Base-by-base conservation (phyloP, 2,888 invertebrate species). In the Bombylius discolor region DNA sequence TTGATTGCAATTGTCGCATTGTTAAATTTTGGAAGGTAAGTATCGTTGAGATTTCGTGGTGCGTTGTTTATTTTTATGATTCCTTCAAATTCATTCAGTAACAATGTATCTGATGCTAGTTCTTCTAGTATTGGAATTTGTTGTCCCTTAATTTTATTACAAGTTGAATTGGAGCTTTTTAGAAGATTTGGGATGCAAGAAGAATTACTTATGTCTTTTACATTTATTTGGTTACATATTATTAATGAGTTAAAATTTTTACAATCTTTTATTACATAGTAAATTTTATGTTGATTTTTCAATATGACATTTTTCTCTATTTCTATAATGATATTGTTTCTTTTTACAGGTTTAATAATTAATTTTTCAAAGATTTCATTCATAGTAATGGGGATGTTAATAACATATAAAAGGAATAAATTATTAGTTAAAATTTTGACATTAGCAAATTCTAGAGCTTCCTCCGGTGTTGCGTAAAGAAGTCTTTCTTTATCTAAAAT, bases 371-470 rank as follows among this genome's bases (percentile, higher is more conserved):
- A 61, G 48, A 46, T 53, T 55, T 61, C 51, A 45, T 50, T 46
- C 9, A 54, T 59, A 51, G 56, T 58, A 32, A 56, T 56, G 46
- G 60, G 59, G 49, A 62, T 60, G 53, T 59, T 56, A 47, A 62
- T 47, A 52, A 63, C 57, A 52, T 61, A 62, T 32, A 62, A 53
- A 47, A 62, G 49, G 39, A 53, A 44, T 14, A 49, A 39, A 36
- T 57, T 51, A 52, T 60, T 58, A 14, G 58, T 58, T n/a, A 59
- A 57, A 36, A 63, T 58, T 59, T 59, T 62, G 11, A 61, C 52
- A 45, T 62, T 57, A 9, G 58, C 53, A 55, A 62, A 62, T 55
- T 63, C 60, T 39, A 63, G 50, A 14, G 60, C 59, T 50, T 64
- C 61, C 47, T 62, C 61, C 50, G 58, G 36, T 39, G 60, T 62